Percentiles rank a stretch among this genome's conserved stretches.
Conservation (phyloP, 2,797 vertebrate species). For the Anabas testudineus region DNA sequence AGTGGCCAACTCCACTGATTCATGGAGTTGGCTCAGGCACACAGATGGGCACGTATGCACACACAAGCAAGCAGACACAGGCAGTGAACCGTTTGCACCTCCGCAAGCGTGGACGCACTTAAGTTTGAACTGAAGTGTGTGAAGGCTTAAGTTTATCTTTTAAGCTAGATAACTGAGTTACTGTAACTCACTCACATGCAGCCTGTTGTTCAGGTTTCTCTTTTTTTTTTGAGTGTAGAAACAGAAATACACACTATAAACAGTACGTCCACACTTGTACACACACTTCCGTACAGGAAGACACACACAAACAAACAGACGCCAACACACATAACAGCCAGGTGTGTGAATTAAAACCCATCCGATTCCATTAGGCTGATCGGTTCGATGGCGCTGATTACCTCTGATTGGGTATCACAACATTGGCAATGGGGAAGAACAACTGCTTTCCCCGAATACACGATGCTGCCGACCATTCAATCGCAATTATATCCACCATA, state of each 20-base stretch:
- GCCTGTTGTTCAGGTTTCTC: no score
- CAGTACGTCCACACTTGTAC: slow-evolving; percentile 9
- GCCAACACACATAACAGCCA: slow-evolving; percentile 44
- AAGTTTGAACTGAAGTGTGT: neutral
- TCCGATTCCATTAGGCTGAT: slow-evolving; percentile 76
- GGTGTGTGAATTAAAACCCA: slow-evolving; percentile 76
- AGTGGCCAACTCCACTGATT: slow-evolving; percentile 62
- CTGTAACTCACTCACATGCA: no score
- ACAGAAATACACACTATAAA: neutral
- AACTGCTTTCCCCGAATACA: slow-evolving; percentile 70
- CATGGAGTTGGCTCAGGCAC: slow-evolving; percentile 50
- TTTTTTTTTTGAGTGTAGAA: neutral
- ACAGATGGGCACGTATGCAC: slow-evolving; percentile 23
- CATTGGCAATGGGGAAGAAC: slow-evolving; percentile 75
- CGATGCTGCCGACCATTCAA: slow-evolving; percentile 74
- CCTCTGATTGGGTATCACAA: slow-evolving; percentile 82
- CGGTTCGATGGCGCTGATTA: slow-evolving; percentile 69
- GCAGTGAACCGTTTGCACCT: slow-evolving; percentile 1
- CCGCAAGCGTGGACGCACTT: slow-evolving; percentile 3
- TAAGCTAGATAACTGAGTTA: no score
- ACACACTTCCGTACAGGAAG: slow-evolving; percentile 5
- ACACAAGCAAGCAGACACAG: slow-evolving; percentile 16
- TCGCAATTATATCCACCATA: slow-evolving; percentile 83
- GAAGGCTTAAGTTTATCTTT: no score
- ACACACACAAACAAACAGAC: neutral